A percentile compares a stretch with the other conserved stretches of the same genome.
These are phyloP conservation scores for Notarius quadriscutis DNA, from an alignment of 2,113 vertebrate species.

Conservation along the genomic window DNA sequence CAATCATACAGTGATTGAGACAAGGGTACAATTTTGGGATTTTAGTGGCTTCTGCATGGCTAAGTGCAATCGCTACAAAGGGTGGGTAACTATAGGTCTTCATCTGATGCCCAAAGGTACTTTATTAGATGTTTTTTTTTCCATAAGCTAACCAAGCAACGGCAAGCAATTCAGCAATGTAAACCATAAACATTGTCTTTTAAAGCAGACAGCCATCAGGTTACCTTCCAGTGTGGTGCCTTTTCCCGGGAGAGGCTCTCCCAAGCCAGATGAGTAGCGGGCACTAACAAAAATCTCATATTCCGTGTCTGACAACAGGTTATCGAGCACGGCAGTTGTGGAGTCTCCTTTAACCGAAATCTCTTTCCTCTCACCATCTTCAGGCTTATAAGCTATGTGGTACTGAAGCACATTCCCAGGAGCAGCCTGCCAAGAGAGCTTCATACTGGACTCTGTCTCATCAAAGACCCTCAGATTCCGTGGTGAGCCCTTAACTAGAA, in stretches of 20 bases:
- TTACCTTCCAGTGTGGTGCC: conserved; percentile 86
- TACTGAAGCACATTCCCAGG: conserved; percentile 91
- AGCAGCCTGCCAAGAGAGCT: conserved; percentile 83
- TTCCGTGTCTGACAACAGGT: conserved; percentile 80
- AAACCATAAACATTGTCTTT: conserved; percentile 20
- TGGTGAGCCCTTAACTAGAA: conserved; percentile 84
- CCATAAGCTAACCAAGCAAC: background rate
- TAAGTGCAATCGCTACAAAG: background rate
- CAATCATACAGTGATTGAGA: background rate
- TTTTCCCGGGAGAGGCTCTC: conserved; percentile 84
- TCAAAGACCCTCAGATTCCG: conserved; percentile 86
- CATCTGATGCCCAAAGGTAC: background rate
- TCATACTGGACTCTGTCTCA: conserved; percentile 88
- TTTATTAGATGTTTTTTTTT: background rate
- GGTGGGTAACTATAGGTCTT: background rate
- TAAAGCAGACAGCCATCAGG: background rate
- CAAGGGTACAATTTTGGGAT: background rate
- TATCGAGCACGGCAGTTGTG: conserved; percentile 77
- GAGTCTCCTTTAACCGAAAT: conserved; percentile 79
- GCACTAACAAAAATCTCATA: conserved; percentile 90
- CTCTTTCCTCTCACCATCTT: conserved; percentile 86
- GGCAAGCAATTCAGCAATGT: background rate
- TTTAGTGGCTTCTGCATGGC: background rate
- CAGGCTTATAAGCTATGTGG: conserved; percentile 81
- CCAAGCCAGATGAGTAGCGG: conserved; percentile 84